These are phyloP conservation scores for Sebastes oblongus DNA, from an alignment of 2,797 vertebrate genomes.

Conservation along the genomic window DNA sequence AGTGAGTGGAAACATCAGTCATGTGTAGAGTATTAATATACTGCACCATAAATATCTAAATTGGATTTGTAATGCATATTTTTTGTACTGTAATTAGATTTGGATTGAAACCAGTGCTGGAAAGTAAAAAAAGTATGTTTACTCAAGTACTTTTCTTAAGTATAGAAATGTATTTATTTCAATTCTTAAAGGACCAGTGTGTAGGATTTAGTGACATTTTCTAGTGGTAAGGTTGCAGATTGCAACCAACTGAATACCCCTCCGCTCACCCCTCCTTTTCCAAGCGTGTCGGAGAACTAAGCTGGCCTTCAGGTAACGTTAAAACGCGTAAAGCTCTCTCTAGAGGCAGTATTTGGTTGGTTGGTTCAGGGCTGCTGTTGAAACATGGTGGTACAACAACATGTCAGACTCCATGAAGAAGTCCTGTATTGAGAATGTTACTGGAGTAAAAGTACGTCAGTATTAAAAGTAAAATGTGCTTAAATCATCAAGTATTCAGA, in stretches of 20 bases:
- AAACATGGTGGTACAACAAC: neutral
- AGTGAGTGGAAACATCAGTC: neutral
- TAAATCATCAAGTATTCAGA: neutral
- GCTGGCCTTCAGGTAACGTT: neutral
- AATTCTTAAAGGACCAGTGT: neutral
- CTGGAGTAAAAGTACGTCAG: neutral
- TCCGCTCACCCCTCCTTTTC: neutral
- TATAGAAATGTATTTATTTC: neutral
- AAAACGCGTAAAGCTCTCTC: neutral
- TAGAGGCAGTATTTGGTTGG: neutral
- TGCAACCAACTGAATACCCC: neutral
- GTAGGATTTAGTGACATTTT: neutral
- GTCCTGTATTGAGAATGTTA: neutral
- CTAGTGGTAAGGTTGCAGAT: neutral
- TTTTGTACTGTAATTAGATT: neutral
- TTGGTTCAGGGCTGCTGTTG: neutral
- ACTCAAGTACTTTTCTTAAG: neutral
- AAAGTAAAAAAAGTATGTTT: neutral
- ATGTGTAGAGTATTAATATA: neutral
- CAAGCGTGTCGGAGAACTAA: neutral
- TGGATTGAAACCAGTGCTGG: neutral
- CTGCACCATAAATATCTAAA: neutral
- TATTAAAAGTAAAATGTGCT: neutral
- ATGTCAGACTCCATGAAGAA: neutral
- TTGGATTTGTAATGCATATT: neutral